Evolutionary conservation across 2,888 invertebrate species (phyloP), one percentile per base, ranked within the genome.

Genomic region (Sarcophaga carnaria): DNA sequence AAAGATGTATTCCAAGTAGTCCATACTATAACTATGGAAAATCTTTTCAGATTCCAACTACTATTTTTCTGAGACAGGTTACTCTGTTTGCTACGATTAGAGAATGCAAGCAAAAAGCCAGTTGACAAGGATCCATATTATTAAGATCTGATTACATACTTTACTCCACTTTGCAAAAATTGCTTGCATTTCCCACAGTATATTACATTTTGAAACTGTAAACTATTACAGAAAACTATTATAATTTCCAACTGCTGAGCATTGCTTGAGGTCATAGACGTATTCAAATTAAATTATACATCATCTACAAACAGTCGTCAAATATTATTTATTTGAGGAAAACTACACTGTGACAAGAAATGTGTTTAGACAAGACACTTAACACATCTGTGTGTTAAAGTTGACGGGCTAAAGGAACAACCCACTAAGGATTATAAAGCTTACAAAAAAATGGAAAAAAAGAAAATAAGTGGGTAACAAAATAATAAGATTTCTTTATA

Each of bases 401-500:
- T 71, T 62, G 62, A 12, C 4, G 64, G 25, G 25, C 60, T 37
- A 54, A 72, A 83, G 72, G 78, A 78, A 83, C 77, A 63, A n/a
- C n/a, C 63, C 45, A 66, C n/a, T 25, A 60, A 25, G 17, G 71
- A 47, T 67, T 63, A 59, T 4, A 25, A 12, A 62, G 14, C 37
- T 37, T 54, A 54, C 17, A 54, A 67, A 66, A 59, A 71, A 27
- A 59, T 11, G 37, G 17, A 27, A 60, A 45, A 25, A 37, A 59
- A 2, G 59, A 22, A 27, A 60, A 45, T 17, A 37, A 64, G 63
- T 64, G 72, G 59, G 60, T 62, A 77, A 64, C 70, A 79, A 47
- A 59, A 74, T 87, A 83, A 79, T 78, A 83, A 80, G 86, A 84
- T 84, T 87, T 64, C 69, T 69, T 86, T 74, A 86, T 80, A 79